Percentiles rank a stretch among this genome's conserved stretches.
phyloP scores from a whole-genome alignment of 2,888 invertebrate genomes.

The Parnassius smintheus region DNA sequence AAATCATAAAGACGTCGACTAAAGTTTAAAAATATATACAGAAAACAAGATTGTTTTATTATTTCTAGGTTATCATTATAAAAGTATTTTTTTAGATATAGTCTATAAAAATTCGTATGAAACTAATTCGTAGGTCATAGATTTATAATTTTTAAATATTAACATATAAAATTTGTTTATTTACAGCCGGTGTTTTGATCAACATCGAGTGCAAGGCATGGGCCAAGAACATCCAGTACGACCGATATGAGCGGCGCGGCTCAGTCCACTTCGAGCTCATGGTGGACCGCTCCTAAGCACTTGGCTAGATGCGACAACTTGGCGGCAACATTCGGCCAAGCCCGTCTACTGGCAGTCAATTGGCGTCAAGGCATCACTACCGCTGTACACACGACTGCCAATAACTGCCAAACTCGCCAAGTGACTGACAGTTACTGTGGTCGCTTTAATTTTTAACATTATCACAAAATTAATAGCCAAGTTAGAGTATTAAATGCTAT shows the following conservation, averaged over 20 bases:
- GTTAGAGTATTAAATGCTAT: conserved; percentile 23
- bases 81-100: too few species aligned
- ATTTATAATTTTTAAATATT: too few species aligned
- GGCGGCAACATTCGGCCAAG: conserved; percentile 31
- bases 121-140: too few species aligned
- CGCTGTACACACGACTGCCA: conserved; percentile 23
- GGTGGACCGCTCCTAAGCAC: conserved; percentile 85
- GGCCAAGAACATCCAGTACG: conserved; percentile 93
- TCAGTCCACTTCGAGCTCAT: conserved; percentile 97
- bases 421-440: conserved; percentile 25
- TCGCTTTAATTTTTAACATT: conserved; percentile 32
- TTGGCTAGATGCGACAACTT: conserved; percentile 27
- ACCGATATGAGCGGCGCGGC: conserved; percentile 93
- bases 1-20: too few species aligned
- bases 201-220: conserved; percentile 97
- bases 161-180: background rate
- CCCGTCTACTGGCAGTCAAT: conserved; percentile 33
- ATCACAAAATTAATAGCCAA: conserved; percentile 32
- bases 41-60: too few species aligned
- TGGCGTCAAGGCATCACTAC: conserved; percentile 25
- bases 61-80: too few species aligned
- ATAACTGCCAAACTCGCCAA: conserved; percentile 19
- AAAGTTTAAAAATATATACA: too few species aligned
- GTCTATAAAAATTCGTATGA: too few species aligned
- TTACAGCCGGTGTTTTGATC: conserved; percentile 90